phyloP scores from a whole-genome alignment of 1,140 invertebrate genomes.

The Drosophila bipectinata region DNA sequence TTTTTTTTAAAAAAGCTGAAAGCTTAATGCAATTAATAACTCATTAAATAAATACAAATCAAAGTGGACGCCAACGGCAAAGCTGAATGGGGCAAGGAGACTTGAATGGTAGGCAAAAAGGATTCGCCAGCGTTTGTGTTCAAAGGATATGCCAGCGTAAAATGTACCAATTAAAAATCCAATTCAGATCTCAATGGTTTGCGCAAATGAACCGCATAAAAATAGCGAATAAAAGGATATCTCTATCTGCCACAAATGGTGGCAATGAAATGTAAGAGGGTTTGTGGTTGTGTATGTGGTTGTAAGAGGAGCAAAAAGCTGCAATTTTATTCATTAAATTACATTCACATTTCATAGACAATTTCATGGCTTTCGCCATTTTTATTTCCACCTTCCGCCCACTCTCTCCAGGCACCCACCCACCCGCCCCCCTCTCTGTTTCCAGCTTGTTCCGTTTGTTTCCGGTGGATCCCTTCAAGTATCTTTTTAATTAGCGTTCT shows the following conservation, averaged over 20 bases:
- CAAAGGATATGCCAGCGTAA: slow-evolving; percentile 71
- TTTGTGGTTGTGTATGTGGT: background rate
- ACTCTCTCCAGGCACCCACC: background rate
- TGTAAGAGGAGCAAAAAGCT: slow-evolving; percentile 12
- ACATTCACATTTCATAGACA: slow-evolving; percentile 81
- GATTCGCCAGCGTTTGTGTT: slow-evolving; percentile 38
- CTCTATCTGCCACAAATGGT: slow-evolving; percentile 4
- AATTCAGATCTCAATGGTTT: slow-evolving; percentile 71
- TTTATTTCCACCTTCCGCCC: slow-evolving; percentile 5
- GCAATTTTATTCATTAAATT: slow-evolving; percentile 76
- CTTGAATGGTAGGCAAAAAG: slow-evolving; percentile 2
- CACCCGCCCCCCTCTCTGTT: background rate
- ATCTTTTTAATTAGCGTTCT: slow-evolving; percentile 80
- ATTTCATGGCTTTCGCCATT: slow-evolving; percentile 59
- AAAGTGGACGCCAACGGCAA: slow-evolving; percentile 57
- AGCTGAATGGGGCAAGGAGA: slow-evolving; percentile 27
- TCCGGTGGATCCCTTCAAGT: slow-evolving; percentile 56
- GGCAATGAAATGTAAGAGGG: slow-evolving; percentile 10
- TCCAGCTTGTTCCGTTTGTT: slow-evolving; percentile 21
- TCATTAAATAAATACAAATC: slow-evolving; percentile 82
- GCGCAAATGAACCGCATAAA: slow-evolving; percentile 74
- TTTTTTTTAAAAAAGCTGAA: slow-evolving; percentile 20
- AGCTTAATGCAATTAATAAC: slow-evolving; percentile 79
- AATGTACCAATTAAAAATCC: slow-evolving; percentile 81
- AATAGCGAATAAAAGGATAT: slow-evolving; percentile 5